These are phyloP conservation scores for Charaxes varanes DNA, from an alignment of 1,140 invertebrate genomes.

Conservation along the genomic window DNA sequence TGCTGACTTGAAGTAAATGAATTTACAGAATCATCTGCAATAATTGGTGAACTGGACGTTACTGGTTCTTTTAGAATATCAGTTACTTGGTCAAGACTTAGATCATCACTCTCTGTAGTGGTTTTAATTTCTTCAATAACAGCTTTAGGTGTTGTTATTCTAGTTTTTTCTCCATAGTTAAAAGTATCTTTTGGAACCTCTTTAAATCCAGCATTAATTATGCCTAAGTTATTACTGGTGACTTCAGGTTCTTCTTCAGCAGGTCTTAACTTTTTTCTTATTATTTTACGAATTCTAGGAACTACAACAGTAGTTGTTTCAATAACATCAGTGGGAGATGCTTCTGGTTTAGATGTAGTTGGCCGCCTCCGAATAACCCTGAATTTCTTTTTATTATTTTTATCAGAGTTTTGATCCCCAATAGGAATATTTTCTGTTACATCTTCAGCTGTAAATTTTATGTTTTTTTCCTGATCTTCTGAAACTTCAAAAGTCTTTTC, in stretches of 20 bases:
- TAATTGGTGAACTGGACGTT: too few species aligned
- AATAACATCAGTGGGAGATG: conserved; percentile 14
- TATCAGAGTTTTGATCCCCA: conserved; percentile 35
- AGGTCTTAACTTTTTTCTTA: conserved; percentile 71
- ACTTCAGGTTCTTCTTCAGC: conserved; percentile 36
- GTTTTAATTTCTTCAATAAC: conserved; percentile 27
- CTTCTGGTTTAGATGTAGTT: conserved; percentile 32
- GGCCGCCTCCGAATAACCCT: conserved; percentile 55
- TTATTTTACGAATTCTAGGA: conserved; percentile 68
- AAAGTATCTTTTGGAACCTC: conserved; percentile 29
- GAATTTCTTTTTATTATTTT: conserved; percentile 49
- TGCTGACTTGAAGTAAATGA: too few species aligned
- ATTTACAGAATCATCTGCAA: too few species aligned
- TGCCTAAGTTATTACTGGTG: conserved; percentile 29
- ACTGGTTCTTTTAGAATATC: conserved; percentile 24
- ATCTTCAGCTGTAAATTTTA: conserved; percentile 30
- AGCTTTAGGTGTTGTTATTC: conserved; percentile 25
- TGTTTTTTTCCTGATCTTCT: conserved; percentile 27
- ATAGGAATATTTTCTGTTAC: conserved; percentile 29
- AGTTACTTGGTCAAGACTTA: conserved; percentile 18
- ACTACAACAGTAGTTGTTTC: conserved; percentile 27
- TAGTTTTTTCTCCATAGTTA: conserved; percentile 60
- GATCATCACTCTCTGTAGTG: conserved; percentile 25
- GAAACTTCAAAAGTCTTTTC: too few species aligned
- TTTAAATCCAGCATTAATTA: conserved; percentile 29